Evolutionary conservation across 2,113 vertebrate species (phyloP).

Genomic region (Cathartes aura): DNA sequence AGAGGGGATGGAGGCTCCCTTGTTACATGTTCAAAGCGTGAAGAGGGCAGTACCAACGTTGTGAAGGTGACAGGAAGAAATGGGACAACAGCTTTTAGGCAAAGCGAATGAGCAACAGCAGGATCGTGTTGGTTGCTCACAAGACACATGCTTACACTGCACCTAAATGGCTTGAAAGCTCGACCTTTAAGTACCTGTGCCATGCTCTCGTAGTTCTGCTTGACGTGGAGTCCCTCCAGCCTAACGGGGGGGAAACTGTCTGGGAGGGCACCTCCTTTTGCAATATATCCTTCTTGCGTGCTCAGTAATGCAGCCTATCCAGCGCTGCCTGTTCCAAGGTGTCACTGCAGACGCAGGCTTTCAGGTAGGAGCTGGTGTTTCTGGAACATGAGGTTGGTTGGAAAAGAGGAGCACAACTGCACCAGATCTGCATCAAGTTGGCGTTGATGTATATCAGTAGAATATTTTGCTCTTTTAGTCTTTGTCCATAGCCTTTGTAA

Average conservation of each 20-base stretch:
- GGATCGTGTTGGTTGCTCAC: neutral
- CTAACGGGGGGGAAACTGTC: neutral
- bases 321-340: neutral
- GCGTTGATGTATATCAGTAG: neutral
- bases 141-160: neutral
- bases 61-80: neutral
- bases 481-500: neutral
- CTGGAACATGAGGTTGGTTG: neutral
- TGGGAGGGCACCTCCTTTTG: neutral
- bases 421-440: neutral
- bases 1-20: neutral
- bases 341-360: neutral
- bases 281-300: accelerated
- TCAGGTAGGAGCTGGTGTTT: neutral
- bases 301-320: neutral
- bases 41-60: neutral
- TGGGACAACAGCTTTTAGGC: neutral
- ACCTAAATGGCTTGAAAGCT: neutral
- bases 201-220: neutral
- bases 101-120: neutral
- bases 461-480: neutral
- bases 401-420: neutral
- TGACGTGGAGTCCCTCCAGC: neutral
- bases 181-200: neutral
- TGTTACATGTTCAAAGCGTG: accelerated